Conservation (phyloP, 2,888 invertebrate genomes). For the Platycheirus albimanus region DNA sequence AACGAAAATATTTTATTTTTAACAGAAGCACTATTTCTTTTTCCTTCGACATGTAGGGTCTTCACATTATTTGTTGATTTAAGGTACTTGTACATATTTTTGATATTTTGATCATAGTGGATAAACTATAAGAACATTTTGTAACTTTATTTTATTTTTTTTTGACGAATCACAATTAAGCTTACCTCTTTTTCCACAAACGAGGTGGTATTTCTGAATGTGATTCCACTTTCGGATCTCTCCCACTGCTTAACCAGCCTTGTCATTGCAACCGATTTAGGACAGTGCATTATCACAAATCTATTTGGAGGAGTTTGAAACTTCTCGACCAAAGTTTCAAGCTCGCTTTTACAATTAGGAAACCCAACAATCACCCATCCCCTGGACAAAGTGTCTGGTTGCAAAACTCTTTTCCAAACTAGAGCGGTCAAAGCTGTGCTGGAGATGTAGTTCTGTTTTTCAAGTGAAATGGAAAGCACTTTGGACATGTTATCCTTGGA, state of each 20-base stretch:
- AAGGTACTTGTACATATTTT: constrained; percentile 77
- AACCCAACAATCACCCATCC: constrained; percentile 85
- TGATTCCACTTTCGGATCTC: not conserved
- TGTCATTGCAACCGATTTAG: constrained; percentile 76
- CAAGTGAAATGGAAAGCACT: constrained; percentile 76
- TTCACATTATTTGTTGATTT: constrained; percentile 76
- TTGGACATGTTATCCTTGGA: constrained; percentile 67
- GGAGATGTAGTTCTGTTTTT: constrained; percentile 74
- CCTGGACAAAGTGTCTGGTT: constrained; percentile 83
- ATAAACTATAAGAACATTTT: constrained; percentile 77
- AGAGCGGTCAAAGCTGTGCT: constrained; percentile 77
- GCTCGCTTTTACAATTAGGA: constrained; percentile 84
- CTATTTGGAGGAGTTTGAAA: constrained; percentile 85
- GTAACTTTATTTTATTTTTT: not conserved
- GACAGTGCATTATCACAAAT: constrained; percentile 78
- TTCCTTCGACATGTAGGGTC: constrained; percentile 77
- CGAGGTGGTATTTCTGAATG: constrained; percentile 61
- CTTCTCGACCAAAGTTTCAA: constrained; percentile 83
- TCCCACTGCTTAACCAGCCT: constrained; percentile 76
- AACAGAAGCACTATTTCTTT: constrained; percentile 75
- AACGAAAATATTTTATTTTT: constrained; percentile 76
- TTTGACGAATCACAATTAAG: not conserved
- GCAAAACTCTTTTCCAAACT: constrained; percentile 78
- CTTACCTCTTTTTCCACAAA: constrained; percentile 77
- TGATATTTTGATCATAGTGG: constrained; percentile 76